Conservation (phyloP, 2,797 vertebrate genomes). For the Hydrophis major region DNA sequence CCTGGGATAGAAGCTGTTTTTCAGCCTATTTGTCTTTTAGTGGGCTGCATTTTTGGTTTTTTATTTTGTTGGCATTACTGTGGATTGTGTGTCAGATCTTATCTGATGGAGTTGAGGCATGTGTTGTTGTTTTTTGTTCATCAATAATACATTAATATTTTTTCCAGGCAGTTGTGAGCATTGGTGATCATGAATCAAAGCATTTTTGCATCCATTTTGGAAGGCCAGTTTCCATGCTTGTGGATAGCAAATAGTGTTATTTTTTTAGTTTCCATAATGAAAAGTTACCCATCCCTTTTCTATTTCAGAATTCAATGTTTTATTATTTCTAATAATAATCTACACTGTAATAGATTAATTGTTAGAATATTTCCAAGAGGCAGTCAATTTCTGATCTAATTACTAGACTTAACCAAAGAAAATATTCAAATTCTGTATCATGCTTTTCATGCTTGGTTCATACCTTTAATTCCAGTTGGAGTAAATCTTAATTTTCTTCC, state of each 20-base stretch:
- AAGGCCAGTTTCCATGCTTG: background rate
- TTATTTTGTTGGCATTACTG: background rate
- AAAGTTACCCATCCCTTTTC: background rate
- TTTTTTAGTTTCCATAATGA: background rate
- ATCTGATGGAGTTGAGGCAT: background rate
- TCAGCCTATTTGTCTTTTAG: too few relatives aligned
- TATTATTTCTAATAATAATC: background rate
- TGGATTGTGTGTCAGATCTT: background rate
- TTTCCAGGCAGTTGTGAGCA: background rate
- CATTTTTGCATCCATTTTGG: background rate
- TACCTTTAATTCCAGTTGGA: background rate
- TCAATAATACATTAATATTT: background rate
- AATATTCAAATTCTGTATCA: background rate
- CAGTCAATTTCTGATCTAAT: background rate
- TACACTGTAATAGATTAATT: background rate
- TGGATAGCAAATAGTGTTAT: background rate
- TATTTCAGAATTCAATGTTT: background rate
- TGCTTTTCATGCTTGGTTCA: background rate
- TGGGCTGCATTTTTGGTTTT: background rate
- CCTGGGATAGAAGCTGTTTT: too few relatives aligned
- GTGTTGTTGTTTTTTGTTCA: background rate
- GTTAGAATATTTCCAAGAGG: background rate
- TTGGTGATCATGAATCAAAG: background rate
- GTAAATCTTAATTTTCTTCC: background rate
- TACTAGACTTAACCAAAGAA: background rate